These are phyloP conservation scores for Lymantria dispar DNA, from an alignment of 2,888 invertebrate species.

Conservation along the genomic window DNA sequence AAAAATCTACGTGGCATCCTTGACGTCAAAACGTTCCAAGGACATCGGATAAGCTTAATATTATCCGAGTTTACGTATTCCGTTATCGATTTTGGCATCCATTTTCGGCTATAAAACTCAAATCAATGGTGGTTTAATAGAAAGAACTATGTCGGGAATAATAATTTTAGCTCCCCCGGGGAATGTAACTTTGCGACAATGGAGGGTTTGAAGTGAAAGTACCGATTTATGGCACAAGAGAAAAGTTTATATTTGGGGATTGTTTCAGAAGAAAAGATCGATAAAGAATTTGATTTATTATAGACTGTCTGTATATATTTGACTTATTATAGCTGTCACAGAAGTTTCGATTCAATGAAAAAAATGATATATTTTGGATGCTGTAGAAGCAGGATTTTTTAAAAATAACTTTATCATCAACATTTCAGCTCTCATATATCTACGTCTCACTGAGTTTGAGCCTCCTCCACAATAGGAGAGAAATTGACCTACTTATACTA, in stretches of 20 bases:
- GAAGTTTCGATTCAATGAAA: too few relatives aligned
- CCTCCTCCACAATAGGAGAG: too few relatives aligned
- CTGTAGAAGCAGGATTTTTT: too few relatives aligned
- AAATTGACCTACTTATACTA: too few relatives aligned
- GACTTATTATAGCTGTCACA: too few relatives aligned
- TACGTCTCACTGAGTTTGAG: too few relatives aligned
- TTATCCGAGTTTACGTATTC: neutral
- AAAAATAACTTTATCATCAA: too few relatives aligned
- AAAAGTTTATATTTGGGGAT: neutral
- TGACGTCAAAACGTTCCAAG: constrained; percentile 9
- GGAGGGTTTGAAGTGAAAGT: neutral
- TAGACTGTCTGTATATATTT: too few relatives aligned
- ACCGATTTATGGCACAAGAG: neutral
- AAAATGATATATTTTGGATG: too few relatives aligned
- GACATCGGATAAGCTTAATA: constrained; percentile 13
- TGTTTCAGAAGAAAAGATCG: neutral
- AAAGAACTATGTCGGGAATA: neutral
- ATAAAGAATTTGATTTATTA: neutral
- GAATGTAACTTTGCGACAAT: neutral
- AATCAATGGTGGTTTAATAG: neutral
- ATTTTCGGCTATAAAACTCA: neutral
- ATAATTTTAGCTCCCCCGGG: neutral
- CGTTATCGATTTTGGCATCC: constrained; percentile 2
- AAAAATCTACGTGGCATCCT: neutral
- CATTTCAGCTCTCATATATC: too few relatives aligned